Percentiles rank a stretch among this genome's conserved stretches.
Conservation (phyloP, 2,797 vertebrate genomes). For the Brachyalestes nurse region DNA sequence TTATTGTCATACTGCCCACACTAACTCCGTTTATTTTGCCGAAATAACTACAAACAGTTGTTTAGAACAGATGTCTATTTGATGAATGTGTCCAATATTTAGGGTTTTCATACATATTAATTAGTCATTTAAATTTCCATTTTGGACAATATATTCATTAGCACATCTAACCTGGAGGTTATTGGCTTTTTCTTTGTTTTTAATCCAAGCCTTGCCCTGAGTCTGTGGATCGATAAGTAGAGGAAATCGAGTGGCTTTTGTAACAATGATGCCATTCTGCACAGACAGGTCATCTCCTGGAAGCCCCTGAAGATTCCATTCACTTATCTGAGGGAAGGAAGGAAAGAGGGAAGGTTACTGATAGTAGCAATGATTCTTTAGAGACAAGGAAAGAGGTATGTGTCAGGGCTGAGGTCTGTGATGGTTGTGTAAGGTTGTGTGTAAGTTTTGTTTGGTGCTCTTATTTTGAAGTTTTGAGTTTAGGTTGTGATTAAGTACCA, state of each 20-base stretch:
- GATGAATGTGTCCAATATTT: no score
- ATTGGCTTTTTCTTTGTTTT: constrained; percentile 84
- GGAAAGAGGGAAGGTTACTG: not conserved
- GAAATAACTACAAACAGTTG: no score
- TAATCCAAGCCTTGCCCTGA: constrained; percentile 96
- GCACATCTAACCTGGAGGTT: not conserved
- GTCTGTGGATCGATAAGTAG: constrained; percentile 93
- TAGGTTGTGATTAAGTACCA: no score
- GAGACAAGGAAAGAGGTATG: not conserved
- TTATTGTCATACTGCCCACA: no score
- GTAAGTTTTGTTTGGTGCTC: no score
- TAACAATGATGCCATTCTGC: constrained; percentile 94
- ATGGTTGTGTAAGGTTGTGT: no score
- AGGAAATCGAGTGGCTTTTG: constrained; percentile 91
- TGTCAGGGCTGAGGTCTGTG: no score
- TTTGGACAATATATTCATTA: not conserved
- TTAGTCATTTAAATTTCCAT: no score
- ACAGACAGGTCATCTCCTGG: constrained; percentile 93
- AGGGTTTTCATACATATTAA: no score
- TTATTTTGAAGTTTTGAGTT: no score
- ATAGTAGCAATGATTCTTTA: not conserved
- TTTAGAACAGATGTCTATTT: no score
- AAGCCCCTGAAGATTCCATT: constrained; percentile 94
- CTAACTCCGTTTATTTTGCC: no score
- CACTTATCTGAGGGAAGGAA: constrained; percentile 63